These are phyloP conservation scores for Tachina grossa DNA, from an alignment of 2,888 invertebrate species.

Conservation along the genomic window DNA sequence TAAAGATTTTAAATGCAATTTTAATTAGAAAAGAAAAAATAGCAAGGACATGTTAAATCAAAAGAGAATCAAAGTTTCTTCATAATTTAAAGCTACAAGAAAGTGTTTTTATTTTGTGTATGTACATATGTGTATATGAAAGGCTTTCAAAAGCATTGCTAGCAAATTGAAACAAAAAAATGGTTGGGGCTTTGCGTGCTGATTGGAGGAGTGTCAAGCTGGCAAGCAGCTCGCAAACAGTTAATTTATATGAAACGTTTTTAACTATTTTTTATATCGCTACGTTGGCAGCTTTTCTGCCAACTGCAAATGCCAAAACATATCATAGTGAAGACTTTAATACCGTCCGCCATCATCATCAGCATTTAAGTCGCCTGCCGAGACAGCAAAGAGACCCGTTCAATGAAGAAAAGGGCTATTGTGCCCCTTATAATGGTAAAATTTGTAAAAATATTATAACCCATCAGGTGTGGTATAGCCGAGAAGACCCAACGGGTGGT, in stretches of 20 bases:
- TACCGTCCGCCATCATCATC: constrained; percentile 74
- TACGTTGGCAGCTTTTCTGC: constrained; percentile 18
- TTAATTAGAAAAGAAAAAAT: constrained; percentile 8
- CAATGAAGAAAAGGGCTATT: constrained; percentile 86
- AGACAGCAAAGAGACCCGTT: constrained; percentile 67
- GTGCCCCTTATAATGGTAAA: constrained; percentile 93
- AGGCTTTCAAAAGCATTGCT: constrained; percentile 41
- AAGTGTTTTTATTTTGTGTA: constrained; percentile 38
- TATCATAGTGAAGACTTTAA: constrained; percentile 51
- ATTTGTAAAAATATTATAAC: constrained; percentile 88
- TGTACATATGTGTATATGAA: constrained; percentile 35
- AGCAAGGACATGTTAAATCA: constrained; percentile 2
- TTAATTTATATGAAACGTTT: constrained; percentile 24
- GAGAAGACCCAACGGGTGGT: constrained; percentile 85
- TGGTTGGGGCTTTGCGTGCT: constrained; percentile 40
- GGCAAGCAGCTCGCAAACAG: background rate
- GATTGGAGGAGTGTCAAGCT: constrained; percentile 25
- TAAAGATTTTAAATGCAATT: constrained; percentile 18
- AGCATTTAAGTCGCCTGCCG: constrained; percentile 73
- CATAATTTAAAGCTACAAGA: constrained; percentile 14
- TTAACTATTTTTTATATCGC: constrained; percentile 31
- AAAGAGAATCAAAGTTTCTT: background rate
- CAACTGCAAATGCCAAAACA: constrained; percentile 45
- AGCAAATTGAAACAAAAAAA: constrained; percentile 58
- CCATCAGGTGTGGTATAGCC: constrained; percentile 90